Percentiles rank a stretch among this genome's conserved stretches.
Evolutionary conservation across 1,140 invertebrate genomes (phyloP).

Genomic region (Zaprionus capensis): DNA sequence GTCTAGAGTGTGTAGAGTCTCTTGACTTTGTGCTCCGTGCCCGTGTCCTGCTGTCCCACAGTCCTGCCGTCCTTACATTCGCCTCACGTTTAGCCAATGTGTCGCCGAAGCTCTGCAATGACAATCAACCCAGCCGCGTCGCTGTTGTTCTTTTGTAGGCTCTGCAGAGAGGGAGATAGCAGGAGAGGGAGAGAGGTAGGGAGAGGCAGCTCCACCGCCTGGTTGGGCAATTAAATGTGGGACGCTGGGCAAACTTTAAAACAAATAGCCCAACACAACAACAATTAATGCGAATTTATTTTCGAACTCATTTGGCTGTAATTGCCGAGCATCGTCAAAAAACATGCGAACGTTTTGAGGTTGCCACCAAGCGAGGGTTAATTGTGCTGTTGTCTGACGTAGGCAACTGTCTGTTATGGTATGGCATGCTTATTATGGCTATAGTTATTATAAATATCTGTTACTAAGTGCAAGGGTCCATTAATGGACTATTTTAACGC

Average conservation of each 20-base stretch:
- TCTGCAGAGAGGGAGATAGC: constrained; percentile 2
- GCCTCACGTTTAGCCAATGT: constrained; percentile 79
- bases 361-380: constrained; percentile 2
- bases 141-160: constrained; percentile 28
- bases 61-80: constrained; percentile 42
- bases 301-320: constrained; percentile 79
- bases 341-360: constrained; percentile 40
- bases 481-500: too few relatives aligned
- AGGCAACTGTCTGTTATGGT: too few relatives aligned
- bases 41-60: constrained; percentile 26
- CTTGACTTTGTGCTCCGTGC: not conserved
- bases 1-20: constrained; percentile 3
- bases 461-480: too few relatives aligned
- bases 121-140: constrained; percentile 75
- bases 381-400: not conserved
- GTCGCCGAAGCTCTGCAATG: constrained; percentile 57
- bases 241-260: constrained; percentile 58
- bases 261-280: constrained; percentile 59
- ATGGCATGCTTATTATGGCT: not conserved
- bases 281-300: constrained; percentile 82
- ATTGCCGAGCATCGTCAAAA: constrained; percentile 65
- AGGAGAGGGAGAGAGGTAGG: not conserved
- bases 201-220: constrained; percentile 29
- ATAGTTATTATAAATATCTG: not conserved
- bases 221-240: constrained; percentile 68